Evolutionary conservation across 2,113 vertebrate genomes (phyloP).

Genomic region (Labeo catla): DNA sequence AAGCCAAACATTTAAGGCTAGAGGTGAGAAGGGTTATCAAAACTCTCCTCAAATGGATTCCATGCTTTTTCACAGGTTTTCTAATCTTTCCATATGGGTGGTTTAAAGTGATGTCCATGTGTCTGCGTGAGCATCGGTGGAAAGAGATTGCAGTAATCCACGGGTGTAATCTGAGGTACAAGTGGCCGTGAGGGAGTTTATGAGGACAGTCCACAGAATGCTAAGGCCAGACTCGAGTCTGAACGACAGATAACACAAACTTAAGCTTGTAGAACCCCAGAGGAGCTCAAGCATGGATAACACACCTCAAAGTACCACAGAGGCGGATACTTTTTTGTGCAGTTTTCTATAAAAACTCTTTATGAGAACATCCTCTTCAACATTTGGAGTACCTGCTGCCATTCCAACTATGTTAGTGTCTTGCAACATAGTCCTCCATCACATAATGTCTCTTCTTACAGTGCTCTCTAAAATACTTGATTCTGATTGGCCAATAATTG

Average conservation of each 20-base stretch:
- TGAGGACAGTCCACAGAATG: conserved; percentile 42
- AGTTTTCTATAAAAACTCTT: conserved; percentile 9
- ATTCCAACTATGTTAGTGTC: too few relatives aligned
- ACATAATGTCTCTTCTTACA: neutral
- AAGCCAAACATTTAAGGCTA: conserved; percentile 49
- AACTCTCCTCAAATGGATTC: conserved; percentile 41
- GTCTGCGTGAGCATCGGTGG: conserved; percentile 59
- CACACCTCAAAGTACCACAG: conserved; percentile 9
- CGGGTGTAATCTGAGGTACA: conserved; percentile 74
- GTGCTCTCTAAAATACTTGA: neutral
- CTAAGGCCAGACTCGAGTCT: conserved; percentile 39
- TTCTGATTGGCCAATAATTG: neutral
- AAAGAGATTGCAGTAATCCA: conserved; percentile 79
- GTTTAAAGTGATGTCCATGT: conserved; percentile 43
- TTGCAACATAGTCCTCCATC: neutral
- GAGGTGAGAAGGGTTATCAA: conserved; percentile 48
- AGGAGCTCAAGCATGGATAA: conserved; percentile 16
- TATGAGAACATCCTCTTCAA: conserved; percentile 2
- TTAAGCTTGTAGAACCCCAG: conserved; percentile 32
- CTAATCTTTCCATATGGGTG: conserved; percentile 47
- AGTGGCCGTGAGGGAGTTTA: conserved; percentile 70
- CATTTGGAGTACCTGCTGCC: neutral
- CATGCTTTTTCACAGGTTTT: conserved; percentile 34
- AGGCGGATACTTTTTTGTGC: neutral
- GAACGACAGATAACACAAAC: conserved; percentile 47